These are phyloP conservation scores for Trachelus iudaicus DNA, from an alignment of 2,888 invertebrate species.

Conservation along the genomic window DNA sequence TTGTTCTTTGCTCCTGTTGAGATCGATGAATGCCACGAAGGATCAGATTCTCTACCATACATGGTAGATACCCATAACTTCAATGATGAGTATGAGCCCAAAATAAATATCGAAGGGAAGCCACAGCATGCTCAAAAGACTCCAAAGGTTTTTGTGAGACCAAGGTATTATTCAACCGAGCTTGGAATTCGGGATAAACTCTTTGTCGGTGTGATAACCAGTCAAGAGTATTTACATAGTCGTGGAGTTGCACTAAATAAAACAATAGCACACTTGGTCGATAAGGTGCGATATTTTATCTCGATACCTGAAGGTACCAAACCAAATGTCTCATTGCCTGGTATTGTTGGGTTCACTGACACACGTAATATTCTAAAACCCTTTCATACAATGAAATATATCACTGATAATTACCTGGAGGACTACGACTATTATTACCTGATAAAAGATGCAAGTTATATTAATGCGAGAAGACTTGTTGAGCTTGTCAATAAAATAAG, in stretches of 20 bases:
- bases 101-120: conserved; percentile 65
- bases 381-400: conserved; percentile 89
- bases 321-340: conserved; percentile 71
- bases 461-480: conserved; percentile 82
- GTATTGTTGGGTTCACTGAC: conserved; percentile 90
- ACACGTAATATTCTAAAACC: conserved; percentile 80
- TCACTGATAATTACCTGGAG: conserved; percentile 88
- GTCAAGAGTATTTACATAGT: conserved; percentile 77
- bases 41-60: conserved; percentile 22
- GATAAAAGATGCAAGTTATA: conserved; percentile 84
- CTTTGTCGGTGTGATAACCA: conserved; percentile 87
- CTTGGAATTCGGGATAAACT: conserved; percentile 91
- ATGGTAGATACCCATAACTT: conserved; percentile 37
- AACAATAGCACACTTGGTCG: conserved; percentile 85
- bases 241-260: conserved; percentile 88
- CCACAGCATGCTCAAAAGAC: conserved; percentile 65
- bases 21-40: conserved; percentile 54
- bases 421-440: conserved; percentile 95
- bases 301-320: conserved; percentile 67
- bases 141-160: conserved; percentile 78
- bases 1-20: conserved; percentile 68
- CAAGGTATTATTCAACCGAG: conserved; percentile 95
- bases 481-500: conserved; percentile 82
- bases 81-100: conserved; percentile 65
- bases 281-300: conserved; percentile 86